phyloP scores from a whole-genome alignment of 2,113 vertebrate genomes.

The Epinephelus fuscoguttatus region DNA sequence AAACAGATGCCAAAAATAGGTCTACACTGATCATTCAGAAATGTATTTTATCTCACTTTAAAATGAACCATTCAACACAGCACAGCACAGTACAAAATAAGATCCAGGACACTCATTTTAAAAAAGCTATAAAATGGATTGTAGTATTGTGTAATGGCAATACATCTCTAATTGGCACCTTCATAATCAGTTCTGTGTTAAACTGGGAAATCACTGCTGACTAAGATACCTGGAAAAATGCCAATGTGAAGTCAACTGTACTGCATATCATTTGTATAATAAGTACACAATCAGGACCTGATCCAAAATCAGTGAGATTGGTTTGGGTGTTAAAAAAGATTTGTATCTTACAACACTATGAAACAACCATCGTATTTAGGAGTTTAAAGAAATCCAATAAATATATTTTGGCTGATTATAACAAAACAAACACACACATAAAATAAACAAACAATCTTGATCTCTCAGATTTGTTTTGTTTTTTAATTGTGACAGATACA shows the following conservation, averaged over 20 bases:
- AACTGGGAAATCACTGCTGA: background rate
- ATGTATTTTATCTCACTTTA: background rate
- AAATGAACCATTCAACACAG: background rate
- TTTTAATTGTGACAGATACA: background rate
- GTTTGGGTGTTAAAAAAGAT: background rate
- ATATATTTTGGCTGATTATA: background rate
- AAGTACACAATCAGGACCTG: background rate
- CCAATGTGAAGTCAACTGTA: background rate
- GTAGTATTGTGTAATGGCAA: background rate
- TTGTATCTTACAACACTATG: background rate
- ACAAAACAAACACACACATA: too few species aligned
- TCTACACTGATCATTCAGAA: background rate
- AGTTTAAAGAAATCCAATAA: background rate
- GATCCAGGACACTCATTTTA: background rate
- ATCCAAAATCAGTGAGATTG: background rate
- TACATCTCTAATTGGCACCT: too few species aligned
- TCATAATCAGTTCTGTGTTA: background rate
- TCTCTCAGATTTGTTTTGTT: too few species aligned
- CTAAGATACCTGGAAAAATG: background rate
- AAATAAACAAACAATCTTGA: background rate
- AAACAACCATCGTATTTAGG: background rate
- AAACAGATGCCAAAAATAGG: conserved; percentile 14
- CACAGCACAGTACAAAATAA: background rate
- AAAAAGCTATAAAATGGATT: background rate
- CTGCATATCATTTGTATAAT: background rate